phyloP scores from a whole-genome alignment of 2,113 vertebrate species.

The Harpagus bidentatus region DNA sequence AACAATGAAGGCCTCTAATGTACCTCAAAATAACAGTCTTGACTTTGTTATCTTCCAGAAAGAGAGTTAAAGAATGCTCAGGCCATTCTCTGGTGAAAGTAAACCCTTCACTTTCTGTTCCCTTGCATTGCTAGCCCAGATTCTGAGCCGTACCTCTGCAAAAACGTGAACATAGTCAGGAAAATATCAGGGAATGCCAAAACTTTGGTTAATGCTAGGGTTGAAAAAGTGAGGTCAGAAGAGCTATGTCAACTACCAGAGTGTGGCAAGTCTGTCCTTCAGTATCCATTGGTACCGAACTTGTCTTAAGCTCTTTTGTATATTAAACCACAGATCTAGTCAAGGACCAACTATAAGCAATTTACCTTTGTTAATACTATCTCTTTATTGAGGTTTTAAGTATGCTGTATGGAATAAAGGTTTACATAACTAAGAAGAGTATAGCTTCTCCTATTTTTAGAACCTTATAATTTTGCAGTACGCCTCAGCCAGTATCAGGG shows the following conservation, averaged over 20 bases:
- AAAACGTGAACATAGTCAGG: background rate
- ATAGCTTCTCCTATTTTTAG: background rate
- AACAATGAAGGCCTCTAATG: background rate
- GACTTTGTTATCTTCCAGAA: background rate
- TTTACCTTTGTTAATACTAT: background rate
- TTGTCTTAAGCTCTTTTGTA: background rate
- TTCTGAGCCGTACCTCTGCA: background rate
- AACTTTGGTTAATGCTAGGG: background rate
- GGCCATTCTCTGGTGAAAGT: background rate
- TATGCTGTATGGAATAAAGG: background rate
- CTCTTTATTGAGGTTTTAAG: background rate
- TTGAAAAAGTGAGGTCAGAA: background rate
- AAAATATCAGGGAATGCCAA: background rate
- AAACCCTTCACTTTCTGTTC: background rate
- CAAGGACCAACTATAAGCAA: background rate
- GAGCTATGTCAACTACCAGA: background rate
- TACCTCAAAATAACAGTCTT: background rate
- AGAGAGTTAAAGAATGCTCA: background rate
- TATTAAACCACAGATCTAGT: background rate
- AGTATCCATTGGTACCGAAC: background rate
- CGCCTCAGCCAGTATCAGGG: background rate
- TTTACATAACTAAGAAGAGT: background rate
- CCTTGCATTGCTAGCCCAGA: background rate
- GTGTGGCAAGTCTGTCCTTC: background rate
- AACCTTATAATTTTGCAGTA: background rate